Percentiles rank a stretch among this genome's conserved stretches.
Evolutionary conservation across 2,888 invertebrate genomes (phyloP).

Genomic region (Catocala sponsa): DNA sequence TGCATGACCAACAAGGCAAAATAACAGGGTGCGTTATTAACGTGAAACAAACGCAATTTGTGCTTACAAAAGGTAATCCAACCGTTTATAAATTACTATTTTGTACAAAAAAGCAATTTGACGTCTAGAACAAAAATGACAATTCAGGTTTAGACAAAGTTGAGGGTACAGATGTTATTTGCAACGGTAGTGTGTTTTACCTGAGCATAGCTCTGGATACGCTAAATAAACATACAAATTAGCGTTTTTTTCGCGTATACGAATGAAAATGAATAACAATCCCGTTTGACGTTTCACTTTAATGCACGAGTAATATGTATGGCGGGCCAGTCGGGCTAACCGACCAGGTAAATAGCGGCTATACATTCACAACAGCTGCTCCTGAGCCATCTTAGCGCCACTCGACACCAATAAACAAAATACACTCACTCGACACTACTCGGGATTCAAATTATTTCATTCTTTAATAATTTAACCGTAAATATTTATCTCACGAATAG

Average conservation of each 20-base stretch:
- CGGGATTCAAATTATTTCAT: constrained; percentile 68
- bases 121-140: constrained; percentile 67
- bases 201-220: constrained; percentile 39
- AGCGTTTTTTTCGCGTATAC: constrained; percentile 47
- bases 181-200: constrained; percentile 44
- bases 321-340: constrained; percentile 77
- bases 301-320: constrained; percentile 82
- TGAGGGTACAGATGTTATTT: constrained; percentile 40
- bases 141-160: constrained; percentile 53
- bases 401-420: constrained; percentile 41
- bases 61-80: constrained; percentile 17
- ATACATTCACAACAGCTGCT: constrained; percentile 28
- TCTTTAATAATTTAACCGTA: constrained; percentile 80
- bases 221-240: constrained; percentile 29
- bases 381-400: constrained; percentile 18
- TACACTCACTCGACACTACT: constrained; percentile 63
- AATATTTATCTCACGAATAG: constrained; percentile 89
- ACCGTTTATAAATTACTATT: constrained; percentile 35
- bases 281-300: constrained; percentile 84
- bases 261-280: constrained; percentile 70
- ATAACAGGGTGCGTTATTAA: constrained; percentile 46
- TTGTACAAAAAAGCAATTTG: constrained; percentile 57
- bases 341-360: constrained; percentile 58
- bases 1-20: constrained; percentile 43
- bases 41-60: constrained; percentile 15